Base-by-base conservation (phyloP, 1,140 invertebrate species). In the Zaprionus africanus region DNA sequence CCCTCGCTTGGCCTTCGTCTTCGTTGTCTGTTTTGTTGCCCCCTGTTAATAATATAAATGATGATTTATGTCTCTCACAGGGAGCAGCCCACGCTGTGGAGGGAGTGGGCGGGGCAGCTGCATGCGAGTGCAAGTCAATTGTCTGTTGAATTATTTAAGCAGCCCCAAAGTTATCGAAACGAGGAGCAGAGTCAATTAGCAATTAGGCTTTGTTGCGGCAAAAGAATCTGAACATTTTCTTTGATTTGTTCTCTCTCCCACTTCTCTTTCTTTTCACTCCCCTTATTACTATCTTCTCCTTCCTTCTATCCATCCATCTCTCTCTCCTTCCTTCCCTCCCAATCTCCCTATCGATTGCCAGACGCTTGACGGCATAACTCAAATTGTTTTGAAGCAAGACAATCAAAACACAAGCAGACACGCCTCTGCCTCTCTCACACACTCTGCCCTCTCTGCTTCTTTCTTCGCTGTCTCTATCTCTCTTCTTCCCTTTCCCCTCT, bases 21-120 rank as follows among this genome's bases (percentile, higher is more conserved):
- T 34, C 61, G 49, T 66, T 61, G 53, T 66, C 82, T 73, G 76
- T 78, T 88, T 83, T 78, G 77, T 88, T 87, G 41, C 80, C 63
- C 84, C 84, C 76, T 84, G 84, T 88, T 88, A 88, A 88, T 88
- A 79, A 88, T 88, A 88, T 88, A 88, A 88, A 88, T 84, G 84
- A 88, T 88, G 84, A 88, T 88, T 88, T 88, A 88, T 88, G 84
- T 65, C 81, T 65, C 84, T 79, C 80, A 46, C 43, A 66, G 80
- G 83, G 64, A 51, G 67, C 41, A 51, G 41, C 43, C 38, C 53
- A 63, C 59, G 56, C 7, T 64, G 57, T 46, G 62, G 56, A 3
- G 7, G 2, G 1, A 15, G 38, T 5, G 17, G 36, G 59, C 72
- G 31, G 31, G 15, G 15, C 56, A 41, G 56, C 26, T 57, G 53